phyloP scores from a whole-genome alignment of 2,888 invertebrate species.

The Cephus sareptanus region DNA sequence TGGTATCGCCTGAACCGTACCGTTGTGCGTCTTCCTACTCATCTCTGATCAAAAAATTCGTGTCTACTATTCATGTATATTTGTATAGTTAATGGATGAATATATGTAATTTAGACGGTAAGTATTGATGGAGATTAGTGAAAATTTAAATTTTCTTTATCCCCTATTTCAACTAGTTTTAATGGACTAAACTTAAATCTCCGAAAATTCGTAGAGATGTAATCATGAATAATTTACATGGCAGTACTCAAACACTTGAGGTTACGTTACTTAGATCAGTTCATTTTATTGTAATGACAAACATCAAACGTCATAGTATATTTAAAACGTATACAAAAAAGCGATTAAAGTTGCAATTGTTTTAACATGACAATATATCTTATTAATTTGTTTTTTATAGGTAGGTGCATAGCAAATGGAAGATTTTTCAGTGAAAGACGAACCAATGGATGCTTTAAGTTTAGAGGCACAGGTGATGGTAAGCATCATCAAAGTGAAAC shows the following conservation, averaged over 20 bases:
- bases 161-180: neutral
- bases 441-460: constrained; percentile 52
- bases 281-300: neutral
- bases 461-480: constrained; percentile 60
- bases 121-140: constrained; percentile 1
- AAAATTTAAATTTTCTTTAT: neutral
- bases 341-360: neutral
- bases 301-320: neutral
- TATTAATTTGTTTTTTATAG: constrained; percentile 8
- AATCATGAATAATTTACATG: neutral
- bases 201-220: neutral
- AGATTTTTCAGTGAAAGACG: constrained; percentile 52
- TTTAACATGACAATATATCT: constrained; percentile 13
- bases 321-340: neutral
- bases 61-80: neutral
- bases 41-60: no score
- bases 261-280: neutral
- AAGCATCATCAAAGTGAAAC: constrained; percentile 37
- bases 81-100: neutral
- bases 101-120: neutral
- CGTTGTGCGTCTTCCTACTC: no score
- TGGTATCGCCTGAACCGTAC: no score
- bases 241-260: neutral
- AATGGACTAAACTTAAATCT: neutral
- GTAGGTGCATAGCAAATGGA: constrained; percentile 43